Conservation (phyloP, 2,888 invertebrate species). For the Spatulosminthurus flaviceps region DNA sequence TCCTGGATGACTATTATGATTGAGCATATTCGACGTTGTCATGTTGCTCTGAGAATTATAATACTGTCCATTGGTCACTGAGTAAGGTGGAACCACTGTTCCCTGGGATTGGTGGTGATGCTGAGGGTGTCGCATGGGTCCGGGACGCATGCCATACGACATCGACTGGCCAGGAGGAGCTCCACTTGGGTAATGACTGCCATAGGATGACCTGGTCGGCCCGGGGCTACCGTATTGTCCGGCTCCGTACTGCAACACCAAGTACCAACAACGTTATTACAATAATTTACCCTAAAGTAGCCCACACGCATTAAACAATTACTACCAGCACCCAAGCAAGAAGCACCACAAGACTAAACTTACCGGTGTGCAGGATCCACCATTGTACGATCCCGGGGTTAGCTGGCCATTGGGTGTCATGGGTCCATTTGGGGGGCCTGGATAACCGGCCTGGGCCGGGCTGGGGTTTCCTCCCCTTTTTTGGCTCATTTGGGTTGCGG, state of each 20-base stretch:
- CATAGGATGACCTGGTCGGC: slow-evolving; percentile 49
- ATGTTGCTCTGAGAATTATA: slow-evolving; percentile 53
- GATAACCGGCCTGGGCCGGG: slow-evolving; percentile 54
- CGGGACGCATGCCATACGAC: slow-evolving; percentile 33
- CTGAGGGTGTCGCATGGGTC: slow-evolving; percentile 34
- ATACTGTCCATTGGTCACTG: slow-evolving; percentile 58
- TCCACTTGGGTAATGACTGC: slow-evolving; percentile 51
- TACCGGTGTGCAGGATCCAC: slow-evolving; percentile 61
- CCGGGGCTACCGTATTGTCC: slow-evolving; percentile 50
- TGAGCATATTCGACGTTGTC: slow-evolving; percentile 57
- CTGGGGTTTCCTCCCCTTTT: slow-evolving; percentile 51
- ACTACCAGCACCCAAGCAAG: neutral
- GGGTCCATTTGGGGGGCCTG: slow-evolving; percentile 55
- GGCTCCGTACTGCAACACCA: slow-evolving; percentile 38
- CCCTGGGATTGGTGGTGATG: slow-evolving; percentile 40
- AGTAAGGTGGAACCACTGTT: slow-evolving; percentile 38
- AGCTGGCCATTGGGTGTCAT: slow-evolving; percentile 56
- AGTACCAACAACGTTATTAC: neutral
- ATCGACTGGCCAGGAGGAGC: slow-evolving; percentile 37
- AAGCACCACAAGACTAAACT: slow-evolving; percentile 16
- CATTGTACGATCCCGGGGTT: slow-evolving; percentile 58
- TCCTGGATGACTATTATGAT: slow-evolving; percentile 51
- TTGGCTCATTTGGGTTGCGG: slow-evolving; percentile 60
- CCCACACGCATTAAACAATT: neutral
- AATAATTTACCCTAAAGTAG: too few species aligned